Conservation (phyloP, 2,797 vertebrate genomes). For the Cirrhinus mrigala region DNA sequence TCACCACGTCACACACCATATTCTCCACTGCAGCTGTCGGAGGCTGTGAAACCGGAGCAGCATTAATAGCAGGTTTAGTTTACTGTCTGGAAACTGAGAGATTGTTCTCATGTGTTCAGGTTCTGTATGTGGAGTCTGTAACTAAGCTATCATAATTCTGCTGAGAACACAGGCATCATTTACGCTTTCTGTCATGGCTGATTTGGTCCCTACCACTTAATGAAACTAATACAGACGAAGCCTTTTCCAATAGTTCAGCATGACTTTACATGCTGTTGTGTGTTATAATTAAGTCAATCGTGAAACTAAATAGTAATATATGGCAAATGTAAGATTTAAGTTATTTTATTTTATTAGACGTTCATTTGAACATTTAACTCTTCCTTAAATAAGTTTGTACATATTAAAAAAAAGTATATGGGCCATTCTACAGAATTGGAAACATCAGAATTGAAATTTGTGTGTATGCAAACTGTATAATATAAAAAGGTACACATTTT, state of each 20-base stretch:
- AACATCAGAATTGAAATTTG: too few relatives aligned
- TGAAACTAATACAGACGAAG: background rate
- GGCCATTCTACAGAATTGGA: too few relatives aligned
- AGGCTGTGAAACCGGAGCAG: conserved; percentile 17
- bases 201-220: background rate
- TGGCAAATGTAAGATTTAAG: too few relatives aligned
- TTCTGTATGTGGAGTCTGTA: conserved; percentile 24
- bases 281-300: background rate
- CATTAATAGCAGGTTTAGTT: conserved; percentile 19
- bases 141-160: conserved; percentile 16
- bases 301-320: too few relatives aligned
- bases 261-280: background rate
- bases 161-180: conserved; percentile 20
- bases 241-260: background rate
- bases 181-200: background rate
- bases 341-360: too few relatives aligned
- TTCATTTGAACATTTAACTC: background rate
- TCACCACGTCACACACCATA: background rate
- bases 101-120: background rate
- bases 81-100: conserved; percentile 16
- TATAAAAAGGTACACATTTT: too few relatives aligned
- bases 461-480: too few relatives aligned
- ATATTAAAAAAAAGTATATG: background rate
- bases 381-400: background rate
- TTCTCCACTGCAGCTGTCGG: background rate